Evolutionary conservation across 2,113 vertebrate species (phyloP).

Genomic region (Xyrauchen texanus): DNA sequence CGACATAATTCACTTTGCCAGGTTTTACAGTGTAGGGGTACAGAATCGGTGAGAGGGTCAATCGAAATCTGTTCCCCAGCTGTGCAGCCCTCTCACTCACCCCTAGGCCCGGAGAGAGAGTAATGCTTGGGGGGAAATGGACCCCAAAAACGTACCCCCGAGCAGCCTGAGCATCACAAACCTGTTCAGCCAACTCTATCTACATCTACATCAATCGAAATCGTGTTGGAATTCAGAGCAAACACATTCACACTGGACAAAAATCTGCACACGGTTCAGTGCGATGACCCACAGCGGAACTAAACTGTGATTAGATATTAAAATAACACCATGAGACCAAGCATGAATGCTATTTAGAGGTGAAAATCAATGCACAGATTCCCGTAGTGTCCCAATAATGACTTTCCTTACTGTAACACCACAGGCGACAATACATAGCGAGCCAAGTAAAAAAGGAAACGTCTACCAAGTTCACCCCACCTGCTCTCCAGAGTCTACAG

Average conservation of each 20-base stretch:
- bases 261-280: conserved; percentile 2
- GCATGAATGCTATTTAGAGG: too few relatives aligned
- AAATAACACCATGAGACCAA: not conserved
- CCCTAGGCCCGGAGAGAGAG: conserved; percentile 30
- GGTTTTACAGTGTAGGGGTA: conserved; percentile 60
- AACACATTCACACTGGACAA: conserved; percentile 1
- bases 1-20: conserved; percentile 66
- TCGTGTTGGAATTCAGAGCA: conserved; percentile 30
- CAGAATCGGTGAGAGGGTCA: conserved; percentile 54
- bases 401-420: not conserved
- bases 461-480: not conserved
- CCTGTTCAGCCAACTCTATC: conserved; percentile 37
- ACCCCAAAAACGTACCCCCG: conserved; percentile 27
- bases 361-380: not conserved
- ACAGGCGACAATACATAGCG: not conserved
- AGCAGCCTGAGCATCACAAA: conserved; percentile 25
- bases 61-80: conserved; percentile 66
- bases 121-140: conserved; percentile 18
- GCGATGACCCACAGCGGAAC: too few relatives aligned
- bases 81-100: conserved; percentile 50
- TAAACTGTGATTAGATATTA: not conserved
- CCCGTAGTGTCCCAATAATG: not conserved
- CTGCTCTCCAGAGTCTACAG: not conserved
- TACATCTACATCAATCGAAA: conserved; percentile 32
- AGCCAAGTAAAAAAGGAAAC: not conserved